Evolutionary conservation across 2,113 vertebrate genomes (phyloP).

Genomic region (Emydocephalus ijimae): DNA sequence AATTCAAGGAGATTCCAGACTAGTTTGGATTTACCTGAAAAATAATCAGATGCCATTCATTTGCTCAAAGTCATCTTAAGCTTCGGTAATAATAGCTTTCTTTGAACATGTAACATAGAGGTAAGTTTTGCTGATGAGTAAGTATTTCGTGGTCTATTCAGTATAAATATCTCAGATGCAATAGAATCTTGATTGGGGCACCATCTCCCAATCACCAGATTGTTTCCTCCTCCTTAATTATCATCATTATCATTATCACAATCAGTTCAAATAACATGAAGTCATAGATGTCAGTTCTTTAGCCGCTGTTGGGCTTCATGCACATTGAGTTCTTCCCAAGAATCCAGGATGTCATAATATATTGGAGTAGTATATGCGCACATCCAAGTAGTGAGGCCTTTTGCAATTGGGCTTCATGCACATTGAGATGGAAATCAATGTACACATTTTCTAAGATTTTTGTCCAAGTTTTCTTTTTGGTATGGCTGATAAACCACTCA

Average conservation of each 20-base stretch:
- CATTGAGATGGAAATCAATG: too few species aligned
- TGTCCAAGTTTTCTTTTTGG: neutral
- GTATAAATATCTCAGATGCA: slow-evolving; percentile 9
- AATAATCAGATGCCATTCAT: slow-evolving; percentile 39
- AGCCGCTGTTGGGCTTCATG: neutral
- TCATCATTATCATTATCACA: too few species aligned
- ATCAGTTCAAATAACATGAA: neutral
- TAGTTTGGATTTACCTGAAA: slow-evolving; percentile 41
- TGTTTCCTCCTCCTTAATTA: neutral
- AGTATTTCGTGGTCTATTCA: neutral
- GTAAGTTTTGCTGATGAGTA: slow-evolving; percentile 36
- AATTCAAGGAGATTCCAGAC: slow-evolving; percentile 35
- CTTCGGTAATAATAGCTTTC: slow-evolving; percentile 47
- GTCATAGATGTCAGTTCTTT: neutral
- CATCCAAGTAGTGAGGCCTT: too few species aligned
- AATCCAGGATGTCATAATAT: neutral
- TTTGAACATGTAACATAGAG: slow-evolving; percentile 48
- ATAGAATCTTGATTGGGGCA: too few species aligned
- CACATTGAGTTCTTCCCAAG: neutral
- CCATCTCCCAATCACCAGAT: too few species aligned
- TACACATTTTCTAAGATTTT: neutral
- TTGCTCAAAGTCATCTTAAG: slow-evolving; percentile 49
- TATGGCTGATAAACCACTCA: neutral
- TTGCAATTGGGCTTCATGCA: too few species aligned
- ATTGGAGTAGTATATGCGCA: too few species aligned